phyloP scores from a whole-genome alignment of 2,888 invertebrate genomes.

The Mantis religiosa region DNA sequence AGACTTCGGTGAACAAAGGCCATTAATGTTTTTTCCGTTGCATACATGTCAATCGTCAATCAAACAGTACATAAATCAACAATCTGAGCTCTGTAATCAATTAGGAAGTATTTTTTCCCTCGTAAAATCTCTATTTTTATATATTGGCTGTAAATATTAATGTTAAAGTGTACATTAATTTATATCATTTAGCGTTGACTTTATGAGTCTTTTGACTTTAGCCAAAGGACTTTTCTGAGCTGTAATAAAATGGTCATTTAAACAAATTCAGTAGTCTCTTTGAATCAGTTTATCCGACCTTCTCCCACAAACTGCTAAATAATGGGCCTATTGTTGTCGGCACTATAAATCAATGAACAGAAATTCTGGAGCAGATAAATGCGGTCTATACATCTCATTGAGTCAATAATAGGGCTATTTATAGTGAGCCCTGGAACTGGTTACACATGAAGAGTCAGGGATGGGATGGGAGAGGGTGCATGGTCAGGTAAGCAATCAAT shows the following conservation, averaged over 20 bases:
- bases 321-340: neutral
- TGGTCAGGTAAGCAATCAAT: neutral
- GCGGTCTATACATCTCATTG: neutral
- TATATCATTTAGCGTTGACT: too few species aligned
- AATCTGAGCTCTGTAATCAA: too few species aligned
- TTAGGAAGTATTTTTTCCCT: too few species aligned
- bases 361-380: neutral
- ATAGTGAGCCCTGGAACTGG: neutral
- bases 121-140: too few species aligned
- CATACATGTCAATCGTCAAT: too few species aligned
- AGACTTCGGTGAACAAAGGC: too few species aligned
- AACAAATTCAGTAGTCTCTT: neutral
- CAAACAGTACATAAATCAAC: too few species aligned
- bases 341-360: slow-evolving; percentile 3
- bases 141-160: too few species aligned
- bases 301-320: neutral
- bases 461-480: slow-evolving; percentile 1
- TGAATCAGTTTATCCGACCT: neutral
- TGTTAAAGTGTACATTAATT: too few species aligned
- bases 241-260: neutral
- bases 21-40: too few species aligned
- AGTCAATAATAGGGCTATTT: slow-evolving; percentile 12
- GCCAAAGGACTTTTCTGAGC: neutral
- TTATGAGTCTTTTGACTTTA: neutral
- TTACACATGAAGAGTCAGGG: neutral